phyloP scores from a whole-genome alignment of 2,888 invertebrate genomes.

The Conomelus anceps region DNA sequence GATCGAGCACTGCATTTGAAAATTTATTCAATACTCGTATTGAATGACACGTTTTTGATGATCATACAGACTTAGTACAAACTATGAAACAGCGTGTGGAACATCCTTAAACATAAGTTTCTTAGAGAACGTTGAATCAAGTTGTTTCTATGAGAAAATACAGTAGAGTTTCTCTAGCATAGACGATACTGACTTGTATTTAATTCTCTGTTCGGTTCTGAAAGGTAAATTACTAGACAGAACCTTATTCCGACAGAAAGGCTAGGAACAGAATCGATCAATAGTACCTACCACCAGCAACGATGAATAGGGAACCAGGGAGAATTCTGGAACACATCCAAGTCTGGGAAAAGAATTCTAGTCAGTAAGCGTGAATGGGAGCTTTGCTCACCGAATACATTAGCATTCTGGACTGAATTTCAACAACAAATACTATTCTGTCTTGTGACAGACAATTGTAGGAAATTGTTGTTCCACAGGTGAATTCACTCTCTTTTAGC shows the following conservation, averaged over 20 bases:
- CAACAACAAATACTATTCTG: background rate
- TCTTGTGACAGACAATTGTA: background rate
- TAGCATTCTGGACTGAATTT: background rate
- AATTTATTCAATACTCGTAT: too few relatives aligned
- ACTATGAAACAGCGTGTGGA: too few relatives aligned
- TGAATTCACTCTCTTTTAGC: background rate
- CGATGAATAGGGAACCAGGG: background rate
- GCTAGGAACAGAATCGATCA: background rate
- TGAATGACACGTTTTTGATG: too few relatives aligned
- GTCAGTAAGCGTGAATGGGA: background rate
- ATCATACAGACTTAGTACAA: too few relatives aligned
- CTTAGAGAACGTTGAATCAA: background rate
- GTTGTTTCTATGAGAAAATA: background rate
- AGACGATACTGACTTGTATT: too few relatives aligned
- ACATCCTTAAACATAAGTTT: too few relatives aligned
- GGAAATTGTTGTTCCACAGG: background rate
- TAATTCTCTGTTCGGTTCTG: background rate
- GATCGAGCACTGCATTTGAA: too few relatives aligned
- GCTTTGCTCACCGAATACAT: background rate
- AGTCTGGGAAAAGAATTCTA: background rate
- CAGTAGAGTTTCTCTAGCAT: too few relatives aligned
- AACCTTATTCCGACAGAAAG: background rate
- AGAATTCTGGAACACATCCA: background rate
- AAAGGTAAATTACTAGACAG: background rate
- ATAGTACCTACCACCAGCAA: background rate